Evolutionary conservation across 2,113 vertebrate species (phyloP).

Genomic region (Seriola rivoliana): DNA sequence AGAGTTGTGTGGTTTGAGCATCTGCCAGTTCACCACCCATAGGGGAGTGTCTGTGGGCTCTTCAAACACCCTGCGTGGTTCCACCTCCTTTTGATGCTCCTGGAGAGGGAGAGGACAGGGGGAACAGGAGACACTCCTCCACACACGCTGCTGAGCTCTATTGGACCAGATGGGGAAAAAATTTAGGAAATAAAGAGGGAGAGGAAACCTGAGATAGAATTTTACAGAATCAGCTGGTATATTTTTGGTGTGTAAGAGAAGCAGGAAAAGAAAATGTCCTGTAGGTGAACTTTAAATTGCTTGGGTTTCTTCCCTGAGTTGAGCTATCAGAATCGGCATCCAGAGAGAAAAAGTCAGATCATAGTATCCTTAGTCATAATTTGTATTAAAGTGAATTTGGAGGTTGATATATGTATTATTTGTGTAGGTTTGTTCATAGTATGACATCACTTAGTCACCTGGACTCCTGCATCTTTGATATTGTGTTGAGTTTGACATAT

Average conservation of each 20-base stretch:
- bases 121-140: constrained; percentile 78
- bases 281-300: background rate
- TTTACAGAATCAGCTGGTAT: background rate
- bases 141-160: constrained; percentile 73
- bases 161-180: constrained; percentile 57
- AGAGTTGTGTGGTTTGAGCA: constrained; percentile 82
- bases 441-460: background rate
- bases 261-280: background rate
- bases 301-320: background rate
- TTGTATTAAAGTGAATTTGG: background rate
- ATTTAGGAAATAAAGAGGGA: constrained; percentile 31
- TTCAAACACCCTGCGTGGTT: constrained; percentile 84
- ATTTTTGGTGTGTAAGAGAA: background rate
- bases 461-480: background rate
- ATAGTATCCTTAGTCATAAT: background rate
- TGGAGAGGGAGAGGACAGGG: constrained; percentile 79
- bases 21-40: constrained; percentile 85
- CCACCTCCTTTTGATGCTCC: constrained; percentile 84
- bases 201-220: constrained; percentile 32
- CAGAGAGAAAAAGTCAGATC: no score
- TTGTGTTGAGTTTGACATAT: no score
- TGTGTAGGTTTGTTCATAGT: background rate
- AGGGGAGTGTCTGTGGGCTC: constrained; percentile 81
- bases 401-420: background rate
- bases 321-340: no score